Evolutionary conservation across 2,113 vertebrate genomes (phyloP).

Genomic region (Rana temporaria): DNA sequence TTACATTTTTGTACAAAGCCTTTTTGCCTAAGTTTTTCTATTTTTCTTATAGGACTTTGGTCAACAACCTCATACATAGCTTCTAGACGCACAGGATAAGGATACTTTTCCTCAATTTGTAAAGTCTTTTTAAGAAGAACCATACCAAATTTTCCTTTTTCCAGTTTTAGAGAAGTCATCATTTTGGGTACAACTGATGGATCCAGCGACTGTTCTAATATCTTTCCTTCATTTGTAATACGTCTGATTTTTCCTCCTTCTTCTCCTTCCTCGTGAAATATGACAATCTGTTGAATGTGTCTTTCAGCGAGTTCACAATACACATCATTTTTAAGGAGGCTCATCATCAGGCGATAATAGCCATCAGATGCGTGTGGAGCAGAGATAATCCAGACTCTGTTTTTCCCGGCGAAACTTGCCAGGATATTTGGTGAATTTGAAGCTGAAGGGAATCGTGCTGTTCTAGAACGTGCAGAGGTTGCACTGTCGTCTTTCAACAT

Average conservation of each 20-base stretch:
- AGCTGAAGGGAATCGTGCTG: constrained; percentile 78
- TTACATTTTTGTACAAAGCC: constrained; percentile 94
- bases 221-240: constrained; percentile 88
- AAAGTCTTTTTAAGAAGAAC: constrained; percentile 94
- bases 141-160: constrained; percentile 97
- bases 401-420: constrained; percentile 93
- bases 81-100: constrained; percentile 94
- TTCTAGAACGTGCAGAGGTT: constrained; percentile 72
- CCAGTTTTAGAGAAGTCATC: constrained; percentile 92
- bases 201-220: constrained; percentile 90
- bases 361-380: constrained; percentile 92
- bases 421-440: constrained; percentile 88
- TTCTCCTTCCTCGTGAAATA: constrained; percentile 93
- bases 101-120: constrained; percentile 94
- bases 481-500: constrained; percentile 82
- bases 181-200: constrained; percentile 86
- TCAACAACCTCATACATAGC: constrained; percentile 96
- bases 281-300: constrained; percentile 92
- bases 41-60: constrained; percentile 87
- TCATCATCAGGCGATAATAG: constrained; percentile 98
- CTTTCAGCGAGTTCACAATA: constrained; percentile 95
- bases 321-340: constrained; percentile 89
- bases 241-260: constrained; percentile 88
- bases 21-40: constrained; percentile 93
- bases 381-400: constrained; percentile 91